A percentile compares a stretch with the other conserved stretches of the same genome.
These are phyloP conservation scores for Lamprologus sp. DNA, from an alignment of 2,113 vertebrate genomes.

Conservation along the genomic window DNA sequence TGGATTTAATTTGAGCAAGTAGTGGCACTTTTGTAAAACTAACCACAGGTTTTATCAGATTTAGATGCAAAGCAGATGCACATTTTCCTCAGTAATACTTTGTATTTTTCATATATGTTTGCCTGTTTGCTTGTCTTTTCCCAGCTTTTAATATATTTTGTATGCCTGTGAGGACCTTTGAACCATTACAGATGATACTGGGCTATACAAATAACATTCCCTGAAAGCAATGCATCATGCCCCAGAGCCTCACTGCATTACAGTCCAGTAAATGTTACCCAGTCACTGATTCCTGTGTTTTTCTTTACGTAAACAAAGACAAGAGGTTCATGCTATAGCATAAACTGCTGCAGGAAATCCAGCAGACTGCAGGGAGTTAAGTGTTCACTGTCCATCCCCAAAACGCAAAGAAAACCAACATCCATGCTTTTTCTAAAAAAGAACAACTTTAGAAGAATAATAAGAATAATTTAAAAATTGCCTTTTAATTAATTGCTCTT, in stretches of 20 bases:
- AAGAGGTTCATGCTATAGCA: neutral
- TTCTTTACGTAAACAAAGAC: neutral
- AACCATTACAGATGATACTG: neutral
- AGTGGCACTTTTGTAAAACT: neutral
- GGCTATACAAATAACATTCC: neutral
- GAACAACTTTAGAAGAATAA: neutral
- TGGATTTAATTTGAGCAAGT: neutral
- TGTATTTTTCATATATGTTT: neutral
- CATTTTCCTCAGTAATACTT: neutral
- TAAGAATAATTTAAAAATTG: accelerated
- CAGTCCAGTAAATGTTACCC: neutral
- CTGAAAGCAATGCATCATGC: neutral
- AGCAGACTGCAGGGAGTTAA: neutral
- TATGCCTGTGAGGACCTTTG: neutral
- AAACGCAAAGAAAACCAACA: neutral
- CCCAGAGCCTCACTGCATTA: neutral
- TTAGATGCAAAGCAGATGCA: neutral
- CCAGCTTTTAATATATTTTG: neutral
- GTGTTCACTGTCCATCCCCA: neutral
- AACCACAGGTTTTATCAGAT: neutral
- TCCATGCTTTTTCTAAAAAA: neutral
- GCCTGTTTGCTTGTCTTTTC: neutral
- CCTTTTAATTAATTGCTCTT: neutral
- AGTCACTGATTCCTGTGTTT: neutral
- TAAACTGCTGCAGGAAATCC: neutral